Evolutionary conservation across 2,113 vertebrate genomes (phyloP).

Genomic region (Apeltes quadracus): DNA sequence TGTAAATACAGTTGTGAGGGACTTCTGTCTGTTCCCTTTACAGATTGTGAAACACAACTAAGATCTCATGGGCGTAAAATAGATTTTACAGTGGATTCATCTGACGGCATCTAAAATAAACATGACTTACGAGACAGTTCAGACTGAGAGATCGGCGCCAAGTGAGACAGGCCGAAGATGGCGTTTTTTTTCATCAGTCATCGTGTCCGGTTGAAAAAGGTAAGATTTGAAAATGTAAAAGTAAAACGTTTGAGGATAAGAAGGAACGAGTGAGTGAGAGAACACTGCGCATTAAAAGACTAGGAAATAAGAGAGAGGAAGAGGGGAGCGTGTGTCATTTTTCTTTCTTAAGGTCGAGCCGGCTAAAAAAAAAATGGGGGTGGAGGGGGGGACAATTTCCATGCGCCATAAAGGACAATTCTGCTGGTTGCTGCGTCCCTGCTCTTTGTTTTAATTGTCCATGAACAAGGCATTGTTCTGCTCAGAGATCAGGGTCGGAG

Average conservation of each 20-base stretch:
- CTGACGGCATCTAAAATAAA: slow-evolving; percentile 29
- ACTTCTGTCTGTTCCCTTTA: slow-evolving; percentile 1
- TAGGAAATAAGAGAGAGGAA: slow-evolving; percentile 47
- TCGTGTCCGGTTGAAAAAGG: slow-evolving; percentile 19
- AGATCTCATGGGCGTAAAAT: neutral
- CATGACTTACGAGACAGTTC: slow-evolving; percentile 13
- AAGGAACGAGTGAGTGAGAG: neutral
- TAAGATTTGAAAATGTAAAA: slow-evolving; percentile 1
- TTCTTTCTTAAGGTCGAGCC: slow-evolving; percentile 64
- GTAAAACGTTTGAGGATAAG: slow-evolving; percentile 16
- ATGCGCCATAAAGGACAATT: slow-evolving; percentile 75
- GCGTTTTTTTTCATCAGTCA: slow-evolving; percentile 23
- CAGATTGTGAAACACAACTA: slow-evolving; percentile 2
- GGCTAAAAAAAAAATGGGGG: slow-evolving; percentile 48
- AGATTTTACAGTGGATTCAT: slow-evolving; percentile 26
- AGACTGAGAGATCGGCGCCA: slow-evolving; percentile 16
- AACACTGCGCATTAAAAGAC: slow-evolving; percentile 27
- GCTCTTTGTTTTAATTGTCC: slow-evolving; percentile 80
- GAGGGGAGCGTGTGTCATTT: slow-evolving; percentile 41
- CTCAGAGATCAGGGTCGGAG: slow-evolving; percentile 67
- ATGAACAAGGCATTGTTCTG: slow-evolving; percentile 77
- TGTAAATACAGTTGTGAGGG: neutral
- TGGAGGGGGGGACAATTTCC: slow-evolving; percentile 73
- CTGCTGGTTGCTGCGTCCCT: slow-evolving; percentile 65
- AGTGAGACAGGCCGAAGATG: slow-evolving; percentile 24